phyloP scores from a whole-genome alignment of 2,888 invertebrate genomes.

The Augiades crinisus region DNA sequence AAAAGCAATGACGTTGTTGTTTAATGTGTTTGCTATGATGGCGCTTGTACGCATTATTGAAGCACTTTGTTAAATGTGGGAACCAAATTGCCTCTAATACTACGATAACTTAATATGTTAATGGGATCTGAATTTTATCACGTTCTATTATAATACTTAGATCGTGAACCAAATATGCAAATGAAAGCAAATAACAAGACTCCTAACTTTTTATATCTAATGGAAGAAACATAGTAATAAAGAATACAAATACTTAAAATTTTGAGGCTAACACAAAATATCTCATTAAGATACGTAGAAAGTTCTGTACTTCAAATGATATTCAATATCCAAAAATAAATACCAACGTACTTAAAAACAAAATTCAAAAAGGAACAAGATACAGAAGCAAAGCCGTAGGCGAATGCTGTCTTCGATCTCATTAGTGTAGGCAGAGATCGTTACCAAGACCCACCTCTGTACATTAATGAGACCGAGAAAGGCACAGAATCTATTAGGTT shows the following conservation, averaged over 20 bases:
- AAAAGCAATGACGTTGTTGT: conserved; percentile 30
- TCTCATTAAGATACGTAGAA: too few species aligned
- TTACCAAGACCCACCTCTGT: conserved; percentile 25
- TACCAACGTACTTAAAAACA: not conserved
- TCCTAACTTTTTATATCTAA: too few species aligned
- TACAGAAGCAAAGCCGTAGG: conserved; percentile 23
- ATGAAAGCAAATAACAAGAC: not conserved
- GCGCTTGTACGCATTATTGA: not conserved
- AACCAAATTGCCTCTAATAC: too few species aligned
- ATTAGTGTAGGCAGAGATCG: conserved; percentile 26
- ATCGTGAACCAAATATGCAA: too few species aligned
- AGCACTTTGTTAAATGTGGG: not conserved
- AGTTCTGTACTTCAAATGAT: not conserved
- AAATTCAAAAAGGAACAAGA: conserved; percentile 2
- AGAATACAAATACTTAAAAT: too few species aligned
- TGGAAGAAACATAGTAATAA: too few species aligned
- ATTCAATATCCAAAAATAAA: not conserved
- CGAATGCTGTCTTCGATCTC: conserved; percentile 21
- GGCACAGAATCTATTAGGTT: conserved; percentile 15
- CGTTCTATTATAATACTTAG: too few species aligned
- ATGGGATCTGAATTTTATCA: too few species aligned
- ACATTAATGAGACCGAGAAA: conserved; percentile 25
- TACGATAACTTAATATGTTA: too few species aligned
- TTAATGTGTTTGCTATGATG: conserved; percentile 18
- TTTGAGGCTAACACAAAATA: too few species aligned